phyloP scores from a whole-genome alignment of 2,113 vertebrate species.

The Pterocles orientalis region DNA sequence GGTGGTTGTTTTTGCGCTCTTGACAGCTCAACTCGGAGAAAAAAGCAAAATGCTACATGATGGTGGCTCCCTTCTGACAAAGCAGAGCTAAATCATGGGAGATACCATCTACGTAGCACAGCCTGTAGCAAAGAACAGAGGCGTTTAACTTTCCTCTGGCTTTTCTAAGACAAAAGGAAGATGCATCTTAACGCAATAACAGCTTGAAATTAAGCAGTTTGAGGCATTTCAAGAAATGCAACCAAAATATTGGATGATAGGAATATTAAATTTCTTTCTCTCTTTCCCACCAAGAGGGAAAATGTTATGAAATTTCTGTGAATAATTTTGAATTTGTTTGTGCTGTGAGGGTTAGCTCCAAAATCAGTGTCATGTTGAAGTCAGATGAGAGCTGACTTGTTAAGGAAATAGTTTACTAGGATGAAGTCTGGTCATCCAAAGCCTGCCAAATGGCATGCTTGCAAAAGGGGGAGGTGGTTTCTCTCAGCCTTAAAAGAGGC shows the following conservation, averaged over 20 bases:
- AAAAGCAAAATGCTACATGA: neutral
- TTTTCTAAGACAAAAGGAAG: constrained; percentile 19
- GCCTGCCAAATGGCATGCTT: neutral
- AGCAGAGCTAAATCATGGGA: constrained; percentile 27
- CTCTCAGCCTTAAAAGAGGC: neutral
- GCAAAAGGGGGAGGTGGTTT: neutral
- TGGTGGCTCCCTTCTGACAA: neutral
- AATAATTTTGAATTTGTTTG: constrained; percentile 34
- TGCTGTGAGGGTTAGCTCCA: neutral
- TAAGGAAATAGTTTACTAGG: neutral
- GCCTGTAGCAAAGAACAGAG: neutral
- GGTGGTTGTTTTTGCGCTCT: neutral
- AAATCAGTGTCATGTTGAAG: neutral
- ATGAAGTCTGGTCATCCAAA: neutral
- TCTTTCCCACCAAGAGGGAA: neutral
- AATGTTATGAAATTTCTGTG: neutral
- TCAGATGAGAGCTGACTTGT: neutral
- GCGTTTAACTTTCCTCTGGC: neutral
- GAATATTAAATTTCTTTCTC: neutral
- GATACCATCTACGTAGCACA: neutral
- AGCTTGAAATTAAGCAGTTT: constrained; percentile 26
- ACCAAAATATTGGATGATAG: neutral
- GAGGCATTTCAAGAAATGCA: neutral
- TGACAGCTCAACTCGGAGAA: neutral
- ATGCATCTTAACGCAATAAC: neutral